These are phyloP conservation scores for Diogma glabrata DNA, from an alignment of 2,888 invertebrate species.

Conservation along the genomic window DNA sequence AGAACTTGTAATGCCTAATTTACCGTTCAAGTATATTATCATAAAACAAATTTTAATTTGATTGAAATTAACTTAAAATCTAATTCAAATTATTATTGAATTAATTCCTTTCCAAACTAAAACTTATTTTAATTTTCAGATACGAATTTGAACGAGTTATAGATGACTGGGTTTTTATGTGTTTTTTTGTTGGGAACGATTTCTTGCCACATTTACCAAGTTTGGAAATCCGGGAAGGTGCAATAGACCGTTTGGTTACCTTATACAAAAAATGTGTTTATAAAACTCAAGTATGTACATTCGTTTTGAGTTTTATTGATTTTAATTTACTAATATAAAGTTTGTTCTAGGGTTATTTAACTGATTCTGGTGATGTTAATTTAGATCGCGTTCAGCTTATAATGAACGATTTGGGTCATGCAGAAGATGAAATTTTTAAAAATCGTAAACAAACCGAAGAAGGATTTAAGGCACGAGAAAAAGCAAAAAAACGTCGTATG, in stretches of 20 bases:
- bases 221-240: conserved; percentile 92
- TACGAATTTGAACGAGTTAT: conserved; percentile 92
- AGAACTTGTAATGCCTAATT: conserved; percentile 79
- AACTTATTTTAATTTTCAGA: conserved; percentile 11
- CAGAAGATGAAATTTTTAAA: conserved; percentile 96
- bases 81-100: background rate
- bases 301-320: conserved; percentile 11
- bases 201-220: conserved; percentile 97
- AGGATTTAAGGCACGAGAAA: conserved; percentile 66
- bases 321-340: conserved; percentile 3
- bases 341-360: conserved; percentile 69
- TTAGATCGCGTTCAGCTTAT: conserved; percentile 90
- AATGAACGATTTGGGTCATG: conserved; percentile 82
- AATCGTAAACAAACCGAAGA: conserved; percentile 78
- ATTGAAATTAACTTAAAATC: background rate
- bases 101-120: background rate
- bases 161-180: conserved; percentile 99
- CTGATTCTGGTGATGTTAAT: conserved; percentile 88
- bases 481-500: conserved; percentile 50
- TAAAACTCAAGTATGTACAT: conserved; percentile 60
- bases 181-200: conserved; percentile 99
- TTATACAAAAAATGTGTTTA: conserved; percentile 91
- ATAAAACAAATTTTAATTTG: background rate
- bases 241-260: conserved; percentile 85
- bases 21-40: conserved; percentile 58